phyloP scores from a whole-genome alignment of 64 coral and sea anemone genomes.

The Pocillopora verrucosa region DNA sequence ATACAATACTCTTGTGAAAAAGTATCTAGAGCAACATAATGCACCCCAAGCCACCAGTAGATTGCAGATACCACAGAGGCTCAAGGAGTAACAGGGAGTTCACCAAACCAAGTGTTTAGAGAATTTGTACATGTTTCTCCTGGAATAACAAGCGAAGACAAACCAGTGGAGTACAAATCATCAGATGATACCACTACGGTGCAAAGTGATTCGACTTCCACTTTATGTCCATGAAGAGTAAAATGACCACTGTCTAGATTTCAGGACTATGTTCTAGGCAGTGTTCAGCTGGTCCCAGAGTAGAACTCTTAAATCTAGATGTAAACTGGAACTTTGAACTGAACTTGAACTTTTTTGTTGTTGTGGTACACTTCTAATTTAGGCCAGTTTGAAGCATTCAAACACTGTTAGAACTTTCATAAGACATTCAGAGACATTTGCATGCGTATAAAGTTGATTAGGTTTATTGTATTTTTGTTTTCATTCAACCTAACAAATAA shows the following conservation, averaged over 20 bases:
- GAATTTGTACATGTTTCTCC: too few relatives aligned
- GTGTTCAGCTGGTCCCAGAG: not conserved
- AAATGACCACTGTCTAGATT: too few relatives aligned
- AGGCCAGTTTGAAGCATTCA: not conserved
- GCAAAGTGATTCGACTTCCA: too few relatives aligned
- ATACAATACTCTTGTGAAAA: constrained; percentile 26
- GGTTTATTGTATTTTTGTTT: not conserved
- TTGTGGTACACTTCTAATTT: not conserved
- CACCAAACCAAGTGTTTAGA: not conserved
- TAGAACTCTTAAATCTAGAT: not conserved
- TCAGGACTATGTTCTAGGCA: not conserved
- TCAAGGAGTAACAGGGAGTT: not conserved
- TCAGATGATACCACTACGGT: too few relatives aligned
- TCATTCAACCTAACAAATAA: not conserved
- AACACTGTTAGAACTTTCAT: not conserved
- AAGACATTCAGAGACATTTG: not conserved
- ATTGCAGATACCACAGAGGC: not conserved
- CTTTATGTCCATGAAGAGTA: too few relatives aligned
- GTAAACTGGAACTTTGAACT: not conserved
- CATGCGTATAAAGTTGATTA: not conserved
- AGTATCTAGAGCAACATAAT: constrained; percentile 9
- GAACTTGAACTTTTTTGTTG: not conserved
- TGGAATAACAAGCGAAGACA: too few relatives aligned
- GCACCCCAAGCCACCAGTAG: not conserved
- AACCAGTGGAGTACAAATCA: too few relatives aligned